Evolutionary conservation across 2,888 invertebrate species (phyloP).

Genomic region (Desoria tigrina): DNA sequence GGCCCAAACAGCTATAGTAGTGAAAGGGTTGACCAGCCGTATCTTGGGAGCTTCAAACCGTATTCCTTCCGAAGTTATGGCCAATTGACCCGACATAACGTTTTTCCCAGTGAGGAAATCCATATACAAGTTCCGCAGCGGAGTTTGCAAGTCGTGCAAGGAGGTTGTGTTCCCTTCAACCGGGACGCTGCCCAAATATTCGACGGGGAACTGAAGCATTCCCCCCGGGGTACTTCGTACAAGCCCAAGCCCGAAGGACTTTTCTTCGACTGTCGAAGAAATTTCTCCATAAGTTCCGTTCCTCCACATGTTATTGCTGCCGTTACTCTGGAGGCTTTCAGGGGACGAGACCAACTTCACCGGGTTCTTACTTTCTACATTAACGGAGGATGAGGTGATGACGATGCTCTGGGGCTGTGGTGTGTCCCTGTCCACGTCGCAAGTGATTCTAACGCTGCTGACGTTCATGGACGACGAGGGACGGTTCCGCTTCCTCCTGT

Average conservation of each 20-base stretch:
- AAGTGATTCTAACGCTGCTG: slow-evolving; percentile 49
- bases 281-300: slow-evolving; percentile 50
- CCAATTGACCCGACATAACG: slow-evolving; percentile 63
- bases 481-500: not conserved
- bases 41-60: slow-evolving; percentile 63
- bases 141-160: slow-evolving; percentile 77
- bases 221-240: slow-evolving; percentile 44
- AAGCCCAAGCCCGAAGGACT: slow-evolving; percentile 40
- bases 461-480: slow-evolving; percentile 32
- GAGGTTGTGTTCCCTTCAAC: slow-evolving; percentile 71
- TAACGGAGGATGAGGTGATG: slow-evolving; percentile 25
- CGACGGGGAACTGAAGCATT: slow-evolving; percentile 61
- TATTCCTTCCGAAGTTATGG: slow-evolving; percentile 71
- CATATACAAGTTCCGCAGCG: slow-evolving; percentile 73
- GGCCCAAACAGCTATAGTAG: slow-evolving; percentile 90
- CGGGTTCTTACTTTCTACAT: slow-evolving; percentile 8
- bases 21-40: slow-evolving; percentile 72
- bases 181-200: slow-evolving; percentile 79
- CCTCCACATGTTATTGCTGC: slow-evolving; percentile 47
- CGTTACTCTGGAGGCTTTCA: not conserved
- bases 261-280: slow-evolving; percentile 33
- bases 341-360: not conserved
- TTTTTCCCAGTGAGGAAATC: slow-evolving; percentile 61
- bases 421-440: slow-evolving; percentile 40
- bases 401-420: slow-evolving; percentile 35